Evolutionary conservation across 2,113 vertebrate species (phyloP), one percentile per base, ranked within the genome.

Genomic region (Charadrius vociferus): DNA sequence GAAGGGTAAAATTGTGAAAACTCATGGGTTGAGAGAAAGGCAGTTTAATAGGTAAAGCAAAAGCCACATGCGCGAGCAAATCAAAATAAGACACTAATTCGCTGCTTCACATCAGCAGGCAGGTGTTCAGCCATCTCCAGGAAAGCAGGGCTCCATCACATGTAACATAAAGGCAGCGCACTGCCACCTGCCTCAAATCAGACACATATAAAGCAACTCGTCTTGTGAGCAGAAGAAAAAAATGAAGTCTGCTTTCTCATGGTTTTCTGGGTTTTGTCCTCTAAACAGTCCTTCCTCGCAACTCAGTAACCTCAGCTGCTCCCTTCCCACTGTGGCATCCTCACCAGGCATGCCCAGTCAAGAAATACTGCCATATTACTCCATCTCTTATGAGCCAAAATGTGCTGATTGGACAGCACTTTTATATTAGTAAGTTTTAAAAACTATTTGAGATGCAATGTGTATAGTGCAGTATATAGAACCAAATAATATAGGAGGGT

Each of bases 61-160:
- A 86, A 80, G n/a, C 43, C 3, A 2, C 4, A 1, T 1, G 2
- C 0, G 1, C 9, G 14, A n/a, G 12, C 34, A 65, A 49, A 49
- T 9, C 43, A 61, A 39, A 27, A 8, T 6, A 32, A 65, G 17
- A 62, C 39, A 29, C 36, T 49, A 4, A n/a, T 59, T 61, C 73
- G 4, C 10, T 4, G 1, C 23, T 39, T 49, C 10, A 19, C 37
- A 7, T 3, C 0, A 3, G 24, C 47, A 39, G 39, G 36, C 45
- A 21, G 7, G 17, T 4, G 23, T 72, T 56, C 7, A 19, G 32
- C 23, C 59, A 17, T 18, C 9, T 29, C 55, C 30, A 65, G 56
- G n/a, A 55, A 17, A 39, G 52, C 75, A 30, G 29, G 14, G 10
- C 14, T 62, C 37, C 45, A 7, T 17, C 29, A 63, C 3, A 6